Conservation (phyloP, 2,797 vertebrate species). For the Bradypodion pumilum region DNA sequence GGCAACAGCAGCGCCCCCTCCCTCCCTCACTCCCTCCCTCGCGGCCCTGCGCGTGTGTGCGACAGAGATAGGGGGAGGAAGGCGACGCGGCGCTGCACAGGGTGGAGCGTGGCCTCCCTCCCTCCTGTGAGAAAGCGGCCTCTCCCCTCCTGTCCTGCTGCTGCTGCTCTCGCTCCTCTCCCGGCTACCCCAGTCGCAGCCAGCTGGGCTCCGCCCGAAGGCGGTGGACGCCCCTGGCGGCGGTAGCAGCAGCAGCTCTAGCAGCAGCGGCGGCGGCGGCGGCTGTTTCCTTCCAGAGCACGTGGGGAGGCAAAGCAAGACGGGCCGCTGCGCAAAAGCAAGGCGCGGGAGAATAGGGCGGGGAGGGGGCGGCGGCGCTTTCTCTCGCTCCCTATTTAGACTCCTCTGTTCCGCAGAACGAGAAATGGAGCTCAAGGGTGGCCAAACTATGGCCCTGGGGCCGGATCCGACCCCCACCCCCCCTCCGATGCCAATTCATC, state of each 20-base stretch:
- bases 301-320: neutral
- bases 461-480: too few relatives aligned
- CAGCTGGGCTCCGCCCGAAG: constrained; percentile 13
- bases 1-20: neutral
- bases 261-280: too few relatives aligned
- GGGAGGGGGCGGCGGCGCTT: neutral
- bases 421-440: neutral
- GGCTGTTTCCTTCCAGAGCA: neutral
- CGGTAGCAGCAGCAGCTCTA: neutral
- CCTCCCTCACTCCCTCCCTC: constrained; percentile 60
- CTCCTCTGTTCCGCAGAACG: neutral
- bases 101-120: neutral
- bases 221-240: neutral
- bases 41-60: constrained; percentile 38
- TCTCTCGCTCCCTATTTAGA: neutral
- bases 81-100: constrained; percentile 30
- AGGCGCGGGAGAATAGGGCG: neutral
- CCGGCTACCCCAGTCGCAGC: neutral
- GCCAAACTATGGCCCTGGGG: neutral
- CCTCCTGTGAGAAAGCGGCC: neutral
- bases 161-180: neutral
- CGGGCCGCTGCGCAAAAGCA: neutral
- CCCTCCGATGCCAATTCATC: too few relatives aligned
- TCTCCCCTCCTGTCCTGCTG: too few relatives aligned
- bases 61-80: constrained; percentile 52